These are phyloP conservation scores for Venusia cambrica DNA, from an alignment of 2,888 invertebrate species.

Conservation along the genomic window DNA sequence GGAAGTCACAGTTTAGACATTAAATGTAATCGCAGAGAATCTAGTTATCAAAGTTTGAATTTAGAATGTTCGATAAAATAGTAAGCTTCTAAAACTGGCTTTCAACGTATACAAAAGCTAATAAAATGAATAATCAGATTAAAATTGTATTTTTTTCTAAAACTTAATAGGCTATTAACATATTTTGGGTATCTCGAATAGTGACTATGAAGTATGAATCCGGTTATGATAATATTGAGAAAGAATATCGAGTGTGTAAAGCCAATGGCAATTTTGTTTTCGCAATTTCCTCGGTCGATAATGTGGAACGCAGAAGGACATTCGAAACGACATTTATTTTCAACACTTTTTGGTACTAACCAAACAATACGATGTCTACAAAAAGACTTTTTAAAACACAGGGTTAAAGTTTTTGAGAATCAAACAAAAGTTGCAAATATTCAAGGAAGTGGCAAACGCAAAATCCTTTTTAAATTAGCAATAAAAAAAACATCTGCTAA, in stretches of 20 bases:
- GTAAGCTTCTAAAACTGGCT: too few species aligned
- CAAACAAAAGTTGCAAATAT: constrained; percentile 42
- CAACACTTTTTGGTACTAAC: constrained; percentile 41
- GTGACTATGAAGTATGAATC: constrained; percentile 8
- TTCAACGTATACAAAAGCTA: too few species aligned
- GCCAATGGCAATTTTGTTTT: constrained; percentile 12
- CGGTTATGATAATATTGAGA: constrained; percentile 17
- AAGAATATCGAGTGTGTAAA: constrained; percentile 16
- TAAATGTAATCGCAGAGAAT: too few species aligned
- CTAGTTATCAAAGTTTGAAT: too few species aligned
- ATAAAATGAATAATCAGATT: constrained; percentile 2
- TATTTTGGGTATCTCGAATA: constrained; percentile 5
- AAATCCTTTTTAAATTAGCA: constrained; percentile 35
- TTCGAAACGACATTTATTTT: constrained; percentile 34
- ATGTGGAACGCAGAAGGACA: constrained; percentile 29
- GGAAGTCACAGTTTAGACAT: constrained; percentile 38
- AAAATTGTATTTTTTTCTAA: constrained; percentile 9
- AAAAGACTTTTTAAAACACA: constrained; percentile 43
- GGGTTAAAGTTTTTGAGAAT: constrained; percentile 45
- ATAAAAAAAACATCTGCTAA: constrained; percentile 55
- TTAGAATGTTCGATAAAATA: too few species aligned
- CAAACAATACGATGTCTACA: constrained; percentile 32
- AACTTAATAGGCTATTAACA: too few species aligned
- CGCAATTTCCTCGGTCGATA: constrained; percentile 20
- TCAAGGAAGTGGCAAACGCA: constrained; percentile 35